Conservation (phyloP, 1,140 invertebrate genomes). For the Nebria ingens region DNA sequence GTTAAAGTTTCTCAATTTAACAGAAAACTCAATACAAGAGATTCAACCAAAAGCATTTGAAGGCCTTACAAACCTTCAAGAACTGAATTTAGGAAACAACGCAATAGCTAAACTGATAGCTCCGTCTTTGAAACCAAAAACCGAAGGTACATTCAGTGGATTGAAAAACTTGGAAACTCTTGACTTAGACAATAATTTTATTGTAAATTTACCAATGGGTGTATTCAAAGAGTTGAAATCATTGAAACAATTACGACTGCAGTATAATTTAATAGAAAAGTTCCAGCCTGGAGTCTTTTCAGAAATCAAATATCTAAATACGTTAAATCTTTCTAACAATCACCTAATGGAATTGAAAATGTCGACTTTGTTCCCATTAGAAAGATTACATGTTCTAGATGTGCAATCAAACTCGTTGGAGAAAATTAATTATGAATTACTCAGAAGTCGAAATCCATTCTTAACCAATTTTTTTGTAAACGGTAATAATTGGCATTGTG, state of each 20-base stretch:
- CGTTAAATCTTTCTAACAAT: not conserved
- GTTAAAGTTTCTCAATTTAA: constrained; percentile 23
- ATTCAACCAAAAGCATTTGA: constrained; percentile 32
- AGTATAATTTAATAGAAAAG: not conserved
- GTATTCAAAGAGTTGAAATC: not conserved
- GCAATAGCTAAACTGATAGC: not conserved
- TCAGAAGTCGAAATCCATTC: not conserved
- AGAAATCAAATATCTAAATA: not conserved
- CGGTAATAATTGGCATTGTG: not conserved
- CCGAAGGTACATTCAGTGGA: not conserved
- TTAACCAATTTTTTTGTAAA: not conserved
- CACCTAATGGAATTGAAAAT: not conserved
- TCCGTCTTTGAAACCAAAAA: not conserved
- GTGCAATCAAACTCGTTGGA: not conserved
- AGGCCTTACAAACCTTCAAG: constrained; percentile 22
- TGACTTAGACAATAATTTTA: not conserved
- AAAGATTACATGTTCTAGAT: not conserved
- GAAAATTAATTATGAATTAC: not conserved
- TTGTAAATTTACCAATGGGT: not conserved
- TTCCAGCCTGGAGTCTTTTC: not conserved
- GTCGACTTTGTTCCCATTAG: not conserved
- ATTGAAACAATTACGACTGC: not conserved
- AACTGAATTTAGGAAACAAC: constrained; percentile 24
- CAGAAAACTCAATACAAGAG: constrained; percentile 34
- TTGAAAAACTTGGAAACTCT: not conserved